Percentiles rank a stretch among this genome's conserved stretches.
These are phyloP conservation scores for Zalophus californianus DNA, from an alignment of 2,797 vertebrate genomes.

Conservation along the genomic window DNA sequence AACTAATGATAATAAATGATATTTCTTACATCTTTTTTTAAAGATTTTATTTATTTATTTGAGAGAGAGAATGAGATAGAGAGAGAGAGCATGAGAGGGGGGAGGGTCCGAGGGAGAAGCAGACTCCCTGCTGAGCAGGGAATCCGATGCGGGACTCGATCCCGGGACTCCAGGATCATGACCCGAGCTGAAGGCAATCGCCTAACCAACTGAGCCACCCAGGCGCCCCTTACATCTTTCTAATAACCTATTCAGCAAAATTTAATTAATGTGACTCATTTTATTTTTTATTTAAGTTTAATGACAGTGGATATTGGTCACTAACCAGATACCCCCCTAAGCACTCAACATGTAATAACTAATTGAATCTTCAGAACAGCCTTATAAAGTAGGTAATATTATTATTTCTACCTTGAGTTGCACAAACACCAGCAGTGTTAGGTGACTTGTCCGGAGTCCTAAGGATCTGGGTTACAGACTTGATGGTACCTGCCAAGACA, in stretches of 20 bases:
- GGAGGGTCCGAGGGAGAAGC: no score
- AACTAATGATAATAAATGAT: neutral
- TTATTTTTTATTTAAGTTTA: slow-evolving; percentile 29
- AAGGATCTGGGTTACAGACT: neutral
- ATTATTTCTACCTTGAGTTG: neutral
- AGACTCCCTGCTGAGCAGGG: no score
- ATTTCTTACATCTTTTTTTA: neutral
- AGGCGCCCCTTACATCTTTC: neutral
- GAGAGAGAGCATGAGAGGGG: no score
- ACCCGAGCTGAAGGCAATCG: no score
- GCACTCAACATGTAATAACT: neutral
- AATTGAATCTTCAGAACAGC: neutral
- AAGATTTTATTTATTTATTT: no score
- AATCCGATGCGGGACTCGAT: no score
- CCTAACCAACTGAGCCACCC: no score
- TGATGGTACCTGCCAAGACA: neutral
- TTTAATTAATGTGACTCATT: neutral
- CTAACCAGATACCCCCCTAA: neutral
- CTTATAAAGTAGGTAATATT: neutral
- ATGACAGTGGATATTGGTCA: neutral
- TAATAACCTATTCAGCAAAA: neutral
- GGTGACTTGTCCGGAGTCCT: neutral
- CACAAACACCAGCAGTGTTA: neutral
- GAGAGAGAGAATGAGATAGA: no score
- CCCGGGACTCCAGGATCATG: no score